These are phyloP conservation scores for Archaeoteleia sp. DNA, from an alignment of 2,888 invertebrate genomes.

Conservation along the genomic window DNA sequence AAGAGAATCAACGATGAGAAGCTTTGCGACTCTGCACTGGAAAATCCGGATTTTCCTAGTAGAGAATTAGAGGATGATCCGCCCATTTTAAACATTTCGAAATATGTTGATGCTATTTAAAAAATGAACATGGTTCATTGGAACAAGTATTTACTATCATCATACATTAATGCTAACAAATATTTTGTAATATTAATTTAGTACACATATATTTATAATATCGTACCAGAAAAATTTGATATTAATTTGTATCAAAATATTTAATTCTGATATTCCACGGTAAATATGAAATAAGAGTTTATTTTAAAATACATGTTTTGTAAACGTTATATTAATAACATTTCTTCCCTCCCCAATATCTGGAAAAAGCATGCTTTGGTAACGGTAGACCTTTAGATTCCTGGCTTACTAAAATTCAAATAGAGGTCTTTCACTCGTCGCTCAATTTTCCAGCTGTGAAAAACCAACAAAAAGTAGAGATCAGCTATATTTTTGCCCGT, in stretches of 20 bases:
- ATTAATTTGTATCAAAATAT: too few species aligned
- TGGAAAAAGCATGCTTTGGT: not conserved
- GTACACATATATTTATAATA: too few species aligned
- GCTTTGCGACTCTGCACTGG: constrained; percentile 30
- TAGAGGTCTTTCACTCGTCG: constrained; percentile 2
- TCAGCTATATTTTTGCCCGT: not conserved
- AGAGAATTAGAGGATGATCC: constrained; percentile 28
- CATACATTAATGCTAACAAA: too few species aligned
- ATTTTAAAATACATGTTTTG: too few species aligned
- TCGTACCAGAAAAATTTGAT: too few species aligned
- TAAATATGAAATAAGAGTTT: too few species aligned
- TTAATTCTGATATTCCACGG: too few species aligned
- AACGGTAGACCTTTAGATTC: not conserved
- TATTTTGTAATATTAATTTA: too few species aligned
- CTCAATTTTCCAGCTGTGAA: constrained; percentile 6
- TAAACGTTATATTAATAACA: constrained; percentile 47
- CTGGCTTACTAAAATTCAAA: constrained; percentile 5
- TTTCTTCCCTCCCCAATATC: constrained; percentile 2
- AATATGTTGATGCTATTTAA: too few species aligned
- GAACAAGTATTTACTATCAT: too few species aligned
- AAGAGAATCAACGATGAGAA: constrained; percentile 41
- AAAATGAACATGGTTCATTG: too few species aligned
- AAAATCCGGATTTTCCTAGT: constrained; percentile 37
- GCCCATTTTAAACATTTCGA: too few species aligned
- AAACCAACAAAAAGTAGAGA: not conserved